A percentile compares a stretch with the other conserved stretches of the same genome.
phyloP scores from a whole-genome alignment of 2,888 invertebrate genomes.

The Nemapogon koenigi region DNA sequence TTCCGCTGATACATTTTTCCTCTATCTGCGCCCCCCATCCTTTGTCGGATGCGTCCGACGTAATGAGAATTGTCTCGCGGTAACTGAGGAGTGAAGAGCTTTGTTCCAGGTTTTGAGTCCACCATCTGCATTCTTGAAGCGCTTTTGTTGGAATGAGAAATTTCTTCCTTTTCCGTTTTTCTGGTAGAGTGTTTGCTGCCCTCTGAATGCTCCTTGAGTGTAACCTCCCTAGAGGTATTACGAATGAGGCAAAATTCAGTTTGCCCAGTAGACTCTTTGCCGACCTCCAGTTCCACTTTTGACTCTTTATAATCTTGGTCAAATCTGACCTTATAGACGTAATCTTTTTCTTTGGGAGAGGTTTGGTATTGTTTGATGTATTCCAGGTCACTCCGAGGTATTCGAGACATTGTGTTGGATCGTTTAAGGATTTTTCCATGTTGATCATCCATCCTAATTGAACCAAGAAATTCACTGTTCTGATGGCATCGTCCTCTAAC shows the following conservation, averaged over 20 bases:
- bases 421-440: constrained; percentile 15
- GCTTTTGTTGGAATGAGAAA: neutral
- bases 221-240: neutral
- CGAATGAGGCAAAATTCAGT: neutral
- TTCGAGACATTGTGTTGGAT: constrained; percentile 15
- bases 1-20: constrained; percentile 1
- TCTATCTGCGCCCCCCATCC: constrained; percentile 13
- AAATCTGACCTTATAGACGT: neutral
- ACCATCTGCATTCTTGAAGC: constrained; percentile 2
- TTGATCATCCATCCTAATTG: constrained; percentile 17
- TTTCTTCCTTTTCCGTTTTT: neutral
- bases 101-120: neutral
- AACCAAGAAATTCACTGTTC: constrained; percentile 2
- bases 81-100: neutral
- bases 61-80: neutral
- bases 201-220: neutral
- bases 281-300: neutral
- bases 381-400: constrained; percentile 18
- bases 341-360: neutral
- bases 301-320: neutral
- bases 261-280: neutral
- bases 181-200: neutral
- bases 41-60: constrained; percentile 8
- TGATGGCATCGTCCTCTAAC: neutral
- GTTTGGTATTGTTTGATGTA: constrained; percentile 13